Conservation (phyloP, 2,113 vertebrate genomes). For the Gila orcuttii region DNA sequence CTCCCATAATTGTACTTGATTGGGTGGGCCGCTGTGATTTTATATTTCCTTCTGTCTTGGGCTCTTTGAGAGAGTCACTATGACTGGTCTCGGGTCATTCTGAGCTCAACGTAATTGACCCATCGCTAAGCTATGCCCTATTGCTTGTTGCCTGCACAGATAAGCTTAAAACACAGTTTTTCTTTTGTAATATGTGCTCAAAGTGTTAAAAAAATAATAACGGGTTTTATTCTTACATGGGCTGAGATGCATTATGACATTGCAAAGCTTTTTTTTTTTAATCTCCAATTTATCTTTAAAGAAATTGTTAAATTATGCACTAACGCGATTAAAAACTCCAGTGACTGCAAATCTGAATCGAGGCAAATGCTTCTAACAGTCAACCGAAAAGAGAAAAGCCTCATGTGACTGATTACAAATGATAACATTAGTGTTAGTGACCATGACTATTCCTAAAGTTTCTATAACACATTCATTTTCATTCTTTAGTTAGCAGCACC, state of each 20-base stretch:
- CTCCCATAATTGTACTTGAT: conserved; percentile 55
- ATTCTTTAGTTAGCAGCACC: not conserved
- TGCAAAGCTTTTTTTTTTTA: not conserved
- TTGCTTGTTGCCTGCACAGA: not conserved
- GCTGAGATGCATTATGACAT: not conserved
- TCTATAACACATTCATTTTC: not conserved
- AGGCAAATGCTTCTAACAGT: not conserved
- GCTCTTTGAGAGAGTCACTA: conserved; percentile 46
- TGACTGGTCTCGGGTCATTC: conserved; percentile 18
- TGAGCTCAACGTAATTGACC: conserved; percentile 43
- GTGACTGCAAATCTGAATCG: not conserved
- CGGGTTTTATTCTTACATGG: not conserved
- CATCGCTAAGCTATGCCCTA: not conserved
- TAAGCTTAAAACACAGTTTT: not conserved
- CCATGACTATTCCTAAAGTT: not conserved
- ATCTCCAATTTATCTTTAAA: not conserved
- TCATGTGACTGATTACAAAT: not conserved
- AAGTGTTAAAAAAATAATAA: not conserved
- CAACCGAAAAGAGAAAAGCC: not conserved
- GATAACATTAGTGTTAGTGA: not conserved
- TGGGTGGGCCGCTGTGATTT: conserved; percentile 52
- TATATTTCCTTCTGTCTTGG: conserved; percentile 39
- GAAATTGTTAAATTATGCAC: conserved; percentile 5
- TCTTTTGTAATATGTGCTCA: not conserved
- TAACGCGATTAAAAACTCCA: conserved; percentile 1